Evolutionary conservation across 2,113 vertebrate species (phyloP).

Genomic region (Gymnogyps californianus): DNA sequence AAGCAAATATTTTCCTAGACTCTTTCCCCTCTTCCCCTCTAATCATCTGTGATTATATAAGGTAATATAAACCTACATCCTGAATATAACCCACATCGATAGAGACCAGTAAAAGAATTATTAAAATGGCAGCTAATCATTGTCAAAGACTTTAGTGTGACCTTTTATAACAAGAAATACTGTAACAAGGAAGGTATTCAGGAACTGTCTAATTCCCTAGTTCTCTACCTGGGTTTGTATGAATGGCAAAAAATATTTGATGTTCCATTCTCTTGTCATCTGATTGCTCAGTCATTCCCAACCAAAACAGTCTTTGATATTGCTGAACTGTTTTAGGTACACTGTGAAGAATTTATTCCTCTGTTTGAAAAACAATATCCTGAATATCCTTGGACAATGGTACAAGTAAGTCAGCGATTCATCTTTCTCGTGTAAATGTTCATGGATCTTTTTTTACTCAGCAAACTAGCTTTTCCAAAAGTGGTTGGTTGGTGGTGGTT

Average conservation of each 20-base stretch:
- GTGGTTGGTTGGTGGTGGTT: neutral
- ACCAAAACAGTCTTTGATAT: neutral
- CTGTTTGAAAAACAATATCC: conserved; percentile 91
- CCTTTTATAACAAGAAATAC: neutral
- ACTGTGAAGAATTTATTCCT: conserved; percentile 89
- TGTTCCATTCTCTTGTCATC: neutral
- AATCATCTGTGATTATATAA: neutral
- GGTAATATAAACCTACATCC: neutral
- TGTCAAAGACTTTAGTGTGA: neutral
- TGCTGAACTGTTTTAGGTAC: conserved; percentile 73
- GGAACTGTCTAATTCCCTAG: neutral
- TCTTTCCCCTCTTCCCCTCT: neutral
- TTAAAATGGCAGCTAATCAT: neutral
- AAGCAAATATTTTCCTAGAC: neutral
- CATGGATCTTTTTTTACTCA: neutral
- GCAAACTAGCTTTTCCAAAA: neutral
- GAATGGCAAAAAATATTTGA: neutral
- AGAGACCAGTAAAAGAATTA: neutral
- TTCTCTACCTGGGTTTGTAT: neutral
- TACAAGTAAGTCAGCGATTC: conserved; percentile 78
- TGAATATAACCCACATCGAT: neutral
- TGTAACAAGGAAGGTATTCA: neutral
- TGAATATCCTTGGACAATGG: conserved; percentile 80
- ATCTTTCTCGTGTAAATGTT: neutral
- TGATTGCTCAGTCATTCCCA: neutral